A percentile compares a stretch with the other conserved stretches of the same genome.
Evolutionary conservation across 2,113 vertebrate species (phyloP).

Genomic region (Alligator mississippiensis): DNA sequence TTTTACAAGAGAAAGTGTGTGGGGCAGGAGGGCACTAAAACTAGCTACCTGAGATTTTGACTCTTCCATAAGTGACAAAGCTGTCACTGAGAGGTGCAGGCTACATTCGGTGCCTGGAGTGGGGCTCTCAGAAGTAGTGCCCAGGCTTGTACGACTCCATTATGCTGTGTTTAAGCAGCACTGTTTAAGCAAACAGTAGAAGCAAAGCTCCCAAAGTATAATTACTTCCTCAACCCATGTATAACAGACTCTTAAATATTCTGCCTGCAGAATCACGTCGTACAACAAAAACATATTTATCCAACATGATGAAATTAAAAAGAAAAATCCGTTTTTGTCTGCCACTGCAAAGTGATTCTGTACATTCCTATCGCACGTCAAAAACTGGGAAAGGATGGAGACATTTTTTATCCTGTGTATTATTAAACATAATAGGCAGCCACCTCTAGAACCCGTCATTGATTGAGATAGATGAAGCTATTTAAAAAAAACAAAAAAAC

Average conservation of each 20-base stretch:
- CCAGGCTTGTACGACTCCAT: background rate
- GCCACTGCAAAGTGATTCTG: slow-evolving; percentile 12
- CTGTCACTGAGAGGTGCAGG: background rate
- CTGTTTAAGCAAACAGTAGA: background rate
- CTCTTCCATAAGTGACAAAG: background rate
- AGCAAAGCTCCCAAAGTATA: background rate
- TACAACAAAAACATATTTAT: background rate
- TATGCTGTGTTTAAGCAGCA: accelerated
- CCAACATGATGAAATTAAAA: background rate
- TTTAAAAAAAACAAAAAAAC: slow-evolving; percentile 64
- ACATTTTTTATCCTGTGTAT: slow-evolving; percentile 36
- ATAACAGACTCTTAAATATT: slow-evolving; percentile 49
- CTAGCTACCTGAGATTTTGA: background rate
- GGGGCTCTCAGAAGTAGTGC: accelerated
- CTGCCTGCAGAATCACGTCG: background rate
- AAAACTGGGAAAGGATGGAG: background rate
- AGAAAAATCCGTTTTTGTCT: background rate
- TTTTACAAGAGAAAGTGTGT: no score
- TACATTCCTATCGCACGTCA: slow-evolving; percentile 23
- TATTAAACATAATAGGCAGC: slow-evolving; percentile 79
- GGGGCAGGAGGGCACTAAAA: background rate
- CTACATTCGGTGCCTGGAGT: background rate
- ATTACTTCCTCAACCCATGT: background rate
- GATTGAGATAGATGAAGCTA: slow-evolving; percentile 87
- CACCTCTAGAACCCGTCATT: slow-evolving; percentile 80